Percentiles rank a stretch among this genome's conserved stretches.
Conservation (phyloP, 2,888 invertebrate species). For the Ceramica pisi region DNA sequence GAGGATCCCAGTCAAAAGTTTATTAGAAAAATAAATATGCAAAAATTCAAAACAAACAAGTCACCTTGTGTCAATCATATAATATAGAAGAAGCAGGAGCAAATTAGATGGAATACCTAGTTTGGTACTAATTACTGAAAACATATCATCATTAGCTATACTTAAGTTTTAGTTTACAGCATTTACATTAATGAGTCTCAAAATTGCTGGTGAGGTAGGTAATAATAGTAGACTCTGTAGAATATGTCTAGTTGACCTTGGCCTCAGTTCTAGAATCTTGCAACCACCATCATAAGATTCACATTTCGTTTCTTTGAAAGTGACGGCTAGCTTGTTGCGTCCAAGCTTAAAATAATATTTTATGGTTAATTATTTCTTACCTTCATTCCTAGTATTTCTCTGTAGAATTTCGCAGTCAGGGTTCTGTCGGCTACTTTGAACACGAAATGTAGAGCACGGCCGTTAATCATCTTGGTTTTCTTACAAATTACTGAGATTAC, state of each 20-base stretch:
- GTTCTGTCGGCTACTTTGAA: conserved; percentile 98
- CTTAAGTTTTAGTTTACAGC: neutral
- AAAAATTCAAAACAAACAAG: no score
- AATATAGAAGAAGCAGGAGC: neutral
- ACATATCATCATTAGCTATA: neutral
- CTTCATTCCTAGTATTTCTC: conserved; percentile 98
- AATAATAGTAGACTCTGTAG: neutral
- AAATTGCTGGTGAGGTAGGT: conserved; percentile 5
- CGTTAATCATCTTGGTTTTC: conserved; percentile 88
- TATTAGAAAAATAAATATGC: neutral
- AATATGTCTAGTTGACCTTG: conserved; percentile 31
- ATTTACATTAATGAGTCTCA: conserved; percentile 15
- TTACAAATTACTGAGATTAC: conserved; percentile 58
- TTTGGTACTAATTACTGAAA: neutral
- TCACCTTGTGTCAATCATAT: neutral
- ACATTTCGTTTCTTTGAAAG: neutral
- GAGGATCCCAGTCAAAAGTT: neutral
- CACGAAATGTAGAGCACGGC: conserved; percentile 98
- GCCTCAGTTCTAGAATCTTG: conserved; percentile 5
- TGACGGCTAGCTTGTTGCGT: neutral
- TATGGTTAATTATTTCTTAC: conserved; percentile 85
- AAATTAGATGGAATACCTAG: neutral
- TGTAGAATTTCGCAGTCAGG: conserved; percentile 96
- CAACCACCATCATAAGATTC: neutral
- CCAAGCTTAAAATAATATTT: neutral